Evolutionary conservation across 2,113 vertebrate species (phyloP).

Genomic region (Gallinago media): DNA sequence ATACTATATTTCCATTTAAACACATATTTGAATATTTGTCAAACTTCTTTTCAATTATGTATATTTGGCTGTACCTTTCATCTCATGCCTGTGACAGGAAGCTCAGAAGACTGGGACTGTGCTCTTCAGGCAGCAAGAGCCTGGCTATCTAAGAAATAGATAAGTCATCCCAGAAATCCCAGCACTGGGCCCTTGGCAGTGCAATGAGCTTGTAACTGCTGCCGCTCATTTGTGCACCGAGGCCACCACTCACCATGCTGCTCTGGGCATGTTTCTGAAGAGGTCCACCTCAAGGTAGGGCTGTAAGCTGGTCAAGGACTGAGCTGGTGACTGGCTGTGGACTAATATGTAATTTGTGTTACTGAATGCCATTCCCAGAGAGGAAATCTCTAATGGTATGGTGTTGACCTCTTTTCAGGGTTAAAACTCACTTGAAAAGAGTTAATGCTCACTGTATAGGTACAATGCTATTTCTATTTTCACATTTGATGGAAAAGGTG

Average conservation of each 20-base stretch:
- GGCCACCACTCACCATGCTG: not conserved
- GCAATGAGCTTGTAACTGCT: not conserved
- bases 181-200: not conserved
- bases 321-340: not conserved
- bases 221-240: not conserved
- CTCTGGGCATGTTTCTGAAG: not conserved
- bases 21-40: constrained; percentile 28
- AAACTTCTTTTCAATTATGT: constrained; percentile 4
- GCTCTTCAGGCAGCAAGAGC: not conserved
- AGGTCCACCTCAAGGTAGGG: not conserved
- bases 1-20: constrained; percentile 28
- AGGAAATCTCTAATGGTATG: not conserved
- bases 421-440: not conserved
- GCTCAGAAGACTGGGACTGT: not conserved
- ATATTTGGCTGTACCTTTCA: constrained; percentile 16
- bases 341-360: fast-evolving
- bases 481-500: not conserved
- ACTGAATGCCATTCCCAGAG: not conserved
- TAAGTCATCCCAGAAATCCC: not conserved
- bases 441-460: not conserved
- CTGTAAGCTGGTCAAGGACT: not conserved
- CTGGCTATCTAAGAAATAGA: not conserved
- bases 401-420: not conserved
- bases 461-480: not conserved
- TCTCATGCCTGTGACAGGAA: constrained; percentile 1